Conservation (phyloP, 1,140 invertebrate species). For the Halictus rubicundus region DNA sequence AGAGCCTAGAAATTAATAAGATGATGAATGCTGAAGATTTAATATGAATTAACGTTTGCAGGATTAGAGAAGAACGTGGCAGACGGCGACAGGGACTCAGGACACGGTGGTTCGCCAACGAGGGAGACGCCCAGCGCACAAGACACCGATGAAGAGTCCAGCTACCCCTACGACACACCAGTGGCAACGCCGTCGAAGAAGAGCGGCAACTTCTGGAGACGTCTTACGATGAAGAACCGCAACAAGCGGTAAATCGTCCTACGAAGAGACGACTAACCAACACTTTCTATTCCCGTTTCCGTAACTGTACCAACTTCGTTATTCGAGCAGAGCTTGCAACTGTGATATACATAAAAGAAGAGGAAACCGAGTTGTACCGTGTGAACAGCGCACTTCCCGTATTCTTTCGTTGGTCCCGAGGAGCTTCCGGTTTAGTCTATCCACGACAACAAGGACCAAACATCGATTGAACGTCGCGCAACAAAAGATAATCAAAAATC, state of each 20-base stretch:
- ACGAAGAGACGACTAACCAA: not conserved
- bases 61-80: constrained; percentile 79
- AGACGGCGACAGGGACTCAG: constrained; percentile 82
- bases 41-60: constrained; percentile 32
- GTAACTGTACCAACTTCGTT: constrained; percentile 63
- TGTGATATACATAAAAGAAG: constrained; percentile 74
- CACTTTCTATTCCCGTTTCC: constrained; percentile 47
- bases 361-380: constrained; percentile 58
- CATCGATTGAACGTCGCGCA: not conserved
- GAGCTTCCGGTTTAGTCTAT: constrained; percentile 34
- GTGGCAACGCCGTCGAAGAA: constrained; percentile 78
- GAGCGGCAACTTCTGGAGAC: constrained; percentile 87
- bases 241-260: constrained; percentile 84
- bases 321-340: constrained; percentile 74
- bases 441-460: constrained; percentile 33
- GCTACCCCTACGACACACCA: constrained; percentile 77
- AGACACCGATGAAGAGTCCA: constrained; percentile 76
- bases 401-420: constrained; percentile 39
- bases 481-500: constrained; percentile 8
- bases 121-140: constrained; percentile 76
- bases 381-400: constrained; percentile 18
- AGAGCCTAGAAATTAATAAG: no score
- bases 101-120: constrained; percentile 80
- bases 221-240: constrained; percentile 86
- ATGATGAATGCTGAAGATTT: no score